phyloP scores from a whole-genome alignment of 2,797 vertebrate genomes.

The Sebastes itinus region DNA sequence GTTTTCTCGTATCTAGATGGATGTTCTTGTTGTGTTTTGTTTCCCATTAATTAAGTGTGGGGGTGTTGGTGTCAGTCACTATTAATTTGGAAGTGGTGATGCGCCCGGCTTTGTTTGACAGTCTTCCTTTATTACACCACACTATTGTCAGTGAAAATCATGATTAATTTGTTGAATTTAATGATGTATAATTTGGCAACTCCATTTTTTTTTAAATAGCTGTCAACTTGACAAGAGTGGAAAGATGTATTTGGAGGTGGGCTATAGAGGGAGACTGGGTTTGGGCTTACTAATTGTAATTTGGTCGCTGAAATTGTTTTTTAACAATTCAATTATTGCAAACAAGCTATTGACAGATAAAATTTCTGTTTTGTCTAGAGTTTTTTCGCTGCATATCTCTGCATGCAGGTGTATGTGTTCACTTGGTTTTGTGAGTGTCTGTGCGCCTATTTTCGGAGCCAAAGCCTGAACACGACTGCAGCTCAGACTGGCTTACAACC shows the following conservation, averaged over 20 bases:
- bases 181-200: conserved; percentile 70
- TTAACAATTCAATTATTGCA: conserved; percentile 38
- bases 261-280: conserved; percentile 15
- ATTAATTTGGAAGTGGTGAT: conserved; percentile 75
- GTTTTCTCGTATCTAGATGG: conserved; percentile 71
- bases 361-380: neutral
- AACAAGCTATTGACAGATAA: conserved; percentile 16
- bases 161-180: conserved; percentile 78
- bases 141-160: conserved; percentile 75
- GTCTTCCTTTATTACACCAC: conserved; percentile 72
- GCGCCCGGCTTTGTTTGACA: conserved; percentile 71
- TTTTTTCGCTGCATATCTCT: neutral
- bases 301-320: conserved; percentile 35
- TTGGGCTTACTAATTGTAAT: conserved; percentile 49
- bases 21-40: conserved; percentile 77
- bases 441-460: neutral
- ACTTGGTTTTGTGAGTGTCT: neutral
- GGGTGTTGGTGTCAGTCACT: conserved; percentile 76
- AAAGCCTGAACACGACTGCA: conserved; percentile 8
- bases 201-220: conserved; percentile 56
- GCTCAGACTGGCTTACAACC: conserved; percentile 5
- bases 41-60: conserved; percentile 77
- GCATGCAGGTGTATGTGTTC: neutral
- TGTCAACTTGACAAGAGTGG: conserved; percentile 59
- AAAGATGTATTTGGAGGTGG: conserved; percentile 47